Evolutionary conservation across 2,797 vertebrate species (phyloP), one percentile per base, ranked within the genome.

Genomic region (Tokudaia tokunoshimensis): DNA sequence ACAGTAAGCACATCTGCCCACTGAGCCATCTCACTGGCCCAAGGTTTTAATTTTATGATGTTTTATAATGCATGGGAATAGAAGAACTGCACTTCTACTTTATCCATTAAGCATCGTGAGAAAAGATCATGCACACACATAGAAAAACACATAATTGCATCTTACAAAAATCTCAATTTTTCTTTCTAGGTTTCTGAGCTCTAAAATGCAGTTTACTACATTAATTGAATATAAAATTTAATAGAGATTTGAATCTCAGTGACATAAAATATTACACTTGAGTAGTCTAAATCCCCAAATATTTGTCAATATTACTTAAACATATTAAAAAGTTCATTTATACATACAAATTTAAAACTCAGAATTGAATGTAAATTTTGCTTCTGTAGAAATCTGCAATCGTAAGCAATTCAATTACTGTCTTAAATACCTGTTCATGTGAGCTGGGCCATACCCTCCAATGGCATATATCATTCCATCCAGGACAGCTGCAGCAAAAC

Each of bases 401-500:
- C 24, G 50, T 22, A 70, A 20, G 78, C 29, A 67, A 89, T 59
- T 37, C 78, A 26, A 85, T 86, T 87, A 61, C n/a, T 59, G 85
- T 41, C 79, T 50, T 88, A 85, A 92, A 0, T 98, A 99, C 99
- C 99, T 99, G 99, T 99, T 99, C 99, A 99, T 99, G 87, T 99
- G 99, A 9, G 99, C 99, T 3, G 99, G 99, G 0, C 99, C 99
- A 0, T 99, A 99, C 2, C 99, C 99, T 37, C 99, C 99, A 8
- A 99, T 99, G 96, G 99, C 99, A 0, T 99, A 99, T 84, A 99
- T 99, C 99, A 99, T 99, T n/a, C 99, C 99, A 6, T 99, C 99
- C 96, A 99, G 97, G 78, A 99, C 99, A 0, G 99, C 99, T 0
- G 99, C 99, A 15, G 99, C 99, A 86, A 99, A 99, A 98, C 99